Base-by-base conservation (phyloP, 2,888 invertebrate species). In the Ectobius pallidus region DNA sequence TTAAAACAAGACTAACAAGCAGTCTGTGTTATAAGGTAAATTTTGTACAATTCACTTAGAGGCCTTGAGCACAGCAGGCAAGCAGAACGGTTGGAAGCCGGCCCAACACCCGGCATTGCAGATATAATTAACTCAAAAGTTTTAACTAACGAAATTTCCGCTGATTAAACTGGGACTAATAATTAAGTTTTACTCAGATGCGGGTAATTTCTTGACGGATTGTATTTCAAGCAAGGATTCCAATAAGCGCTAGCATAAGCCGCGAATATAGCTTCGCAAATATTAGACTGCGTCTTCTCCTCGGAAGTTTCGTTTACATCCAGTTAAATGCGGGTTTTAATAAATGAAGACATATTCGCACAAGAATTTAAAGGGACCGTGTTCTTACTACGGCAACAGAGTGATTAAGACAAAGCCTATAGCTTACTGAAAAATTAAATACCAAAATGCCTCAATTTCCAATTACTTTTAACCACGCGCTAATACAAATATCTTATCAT, bases 131-230 rank as follows among this genome's bases (percentile, higher is more conserved):
- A 46, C 65, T 61, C 61, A n/a, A 20, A 49, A 62, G 63, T 63
- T 62, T 49, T 34, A 44, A 30, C 49, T 71, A 71, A 71, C 62
- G 46, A 63, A 62, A 55, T 63, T 71, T 71, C 46, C 49, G 71
- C 63, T 63, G 63, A 71, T 63, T 71, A 62, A 63, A 71, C 30
- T 30, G 30, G 44, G 63, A 63, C 46, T 70, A 52, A 58, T 61
- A 70, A 70, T 70, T 34, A 70, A 70, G 46, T 67, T 67, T 30
- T 22, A 49, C 34, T 52, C 34, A 20, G 39, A 55, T 69, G 69
- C 52, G 55, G 69, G 55, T n/a, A 69, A 52, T 52, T 34, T 9
- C 69, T 55, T 34, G 52, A 39, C 52, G 32, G 69, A 69, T 34
- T 69, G 52, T 55, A 39, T 32, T 69, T 55, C 69, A 69, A 30